These are phyloP conservation scores for Enteromius afrohamiltoni DNA, from an alignment of 2,797 vertebrate species.

Conservation along the genomic window DNA sequence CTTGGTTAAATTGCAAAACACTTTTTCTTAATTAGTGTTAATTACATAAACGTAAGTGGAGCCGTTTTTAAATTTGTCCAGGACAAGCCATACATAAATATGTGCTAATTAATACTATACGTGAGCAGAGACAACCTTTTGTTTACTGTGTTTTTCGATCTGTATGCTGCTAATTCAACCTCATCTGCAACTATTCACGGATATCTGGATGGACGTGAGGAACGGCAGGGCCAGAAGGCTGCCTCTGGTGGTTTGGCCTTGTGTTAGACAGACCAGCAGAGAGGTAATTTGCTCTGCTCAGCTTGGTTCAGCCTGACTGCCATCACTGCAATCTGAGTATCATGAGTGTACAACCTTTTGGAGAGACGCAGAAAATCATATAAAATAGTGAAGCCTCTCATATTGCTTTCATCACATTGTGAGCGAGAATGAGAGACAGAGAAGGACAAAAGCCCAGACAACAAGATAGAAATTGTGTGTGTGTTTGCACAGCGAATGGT, in stretches of 20 bases:
- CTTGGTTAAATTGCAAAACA: constrained; percentile 28
- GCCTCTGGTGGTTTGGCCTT: constrained; percentile 62
- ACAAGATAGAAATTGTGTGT: constrained; percentile 47
- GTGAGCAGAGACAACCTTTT: not conserved
- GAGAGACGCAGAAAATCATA: constrained; percentile 47
- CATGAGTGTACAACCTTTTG: constrained; percentile 21
- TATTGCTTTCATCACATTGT: constrained; percentile 51
- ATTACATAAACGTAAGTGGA: not conserved
- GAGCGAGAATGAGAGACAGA: constrained; percentile 38
- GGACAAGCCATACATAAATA: no score
- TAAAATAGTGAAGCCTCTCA: constrained; percentile 48
- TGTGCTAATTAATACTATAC: not conserved
- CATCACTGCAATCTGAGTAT: constrained; percentile 46
- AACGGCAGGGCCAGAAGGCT: constrained; percentile 57
- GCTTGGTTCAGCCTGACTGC: constrained; percentile 64
- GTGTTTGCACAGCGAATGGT: constrained; percentile 43
- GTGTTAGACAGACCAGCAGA: constrained; percentile 60
- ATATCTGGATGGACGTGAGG: constrained; percentile 58
- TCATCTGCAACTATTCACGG: constrained; percentile 28
- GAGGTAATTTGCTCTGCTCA: constrained; percentile 67
- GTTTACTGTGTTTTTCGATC: not conserved
- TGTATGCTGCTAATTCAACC: not conserved
- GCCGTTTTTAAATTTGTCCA: not conserved
- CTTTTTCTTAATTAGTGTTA: constrained; percentile 8
- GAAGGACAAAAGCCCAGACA: constrained; percentile 2